These are phyloP conservation scores for Timema podura DNA, from an alignment of 2,888 invertebrate genomes.

Conservation along the genomic window DNA sequence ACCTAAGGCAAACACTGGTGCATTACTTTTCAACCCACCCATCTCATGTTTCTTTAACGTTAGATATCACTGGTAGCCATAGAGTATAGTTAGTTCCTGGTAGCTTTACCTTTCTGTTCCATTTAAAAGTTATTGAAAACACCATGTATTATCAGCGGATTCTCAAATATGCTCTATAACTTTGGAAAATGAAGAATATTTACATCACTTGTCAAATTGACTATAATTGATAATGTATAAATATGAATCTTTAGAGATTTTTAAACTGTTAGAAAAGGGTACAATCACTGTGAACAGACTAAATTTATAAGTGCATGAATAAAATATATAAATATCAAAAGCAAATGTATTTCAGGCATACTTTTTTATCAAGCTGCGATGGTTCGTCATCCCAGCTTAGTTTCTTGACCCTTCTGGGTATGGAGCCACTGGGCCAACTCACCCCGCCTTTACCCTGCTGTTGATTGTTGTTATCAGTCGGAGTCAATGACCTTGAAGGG, in stretches of 20 bases:
- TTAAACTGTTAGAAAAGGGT: background rate
- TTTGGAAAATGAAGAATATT: no score
- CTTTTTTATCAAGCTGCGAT: constrained; percentile 12
- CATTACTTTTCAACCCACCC: no score
- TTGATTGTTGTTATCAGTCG: constrained; percentile 40
- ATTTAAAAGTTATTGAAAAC: no score
- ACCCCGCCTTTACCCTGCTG: constrained; percentile 38
- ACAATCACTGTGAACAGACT: background rate
- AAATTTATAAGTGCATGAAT: background rate
- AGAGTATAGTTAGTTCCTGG: no score
- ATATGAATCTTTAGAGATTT: background rate
- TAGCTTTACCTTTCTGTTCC: no score
- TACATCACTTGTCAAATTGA: no score
- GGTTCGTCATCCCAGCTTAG: constrained; percentile 70
- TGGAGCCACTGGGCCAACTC: constrained; percentile 63
- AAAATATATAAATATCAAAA: background rate
- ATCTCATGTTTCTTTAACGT: no score
- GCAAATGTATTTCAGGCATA: background rate
- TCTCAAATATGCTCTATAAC: no score
- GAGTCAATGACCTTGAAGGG: constrained; percentile 41
- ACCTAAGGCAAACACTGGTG: no score
- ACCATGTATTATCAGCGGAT: no score
- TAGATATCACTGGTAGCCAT: no score
- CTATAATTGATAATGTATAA: no score
- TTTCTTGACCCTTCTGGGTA: constrained; percentile 70